Evolutionary conservation across 2,888 invertebrate genomes (phyloP).

Genomic region (Pristionchus japonicus): DNA sequence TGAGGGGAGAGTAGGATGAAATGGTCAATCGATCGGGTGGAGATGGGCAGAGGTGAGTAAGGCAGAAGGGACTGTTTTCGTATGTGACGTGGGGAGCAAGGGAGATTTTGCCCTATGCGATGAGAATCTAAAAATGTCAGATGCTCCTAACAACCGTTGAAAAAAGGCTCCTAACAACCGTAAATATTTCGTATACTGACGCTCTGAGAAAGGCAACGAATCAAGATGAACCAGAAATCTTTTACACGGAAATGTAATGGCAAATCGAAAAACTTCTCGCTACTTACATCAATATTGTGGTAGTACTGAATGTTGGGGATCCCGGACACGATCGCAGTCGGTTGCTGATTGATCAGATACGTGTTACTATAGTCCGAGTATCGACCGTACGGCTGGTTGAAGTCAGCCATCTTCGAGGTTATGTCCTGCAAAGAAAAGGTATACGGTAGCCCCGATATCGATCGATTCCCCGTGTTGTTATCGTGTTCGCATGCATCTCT

Average conservation of each 20-base stretch:
- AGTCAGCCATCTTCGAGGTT: slow-evolving; percentile 65
- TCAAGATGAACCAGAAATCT: too few relatives aligned
- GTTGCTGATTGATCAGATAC: not conserved
- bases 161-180: too few relatives aligned
- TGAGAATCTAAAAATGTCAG: too few relatives aligned
- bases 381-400: slow-evolving; percentile 58
- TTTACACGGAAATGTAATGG: too few relatives aligned
- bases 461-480: slow-evolving; percentile 20
- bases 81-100: not conserved
- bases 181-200: too few relatives aligned
- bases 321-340: not conserved
- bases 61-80: not conserved
- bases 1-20: not conserved
- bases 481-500: slow-evolving; percentile 21
- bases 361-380: slow-evolving; percentile 49
- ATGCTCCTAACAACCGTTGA: too few relatives aligned
- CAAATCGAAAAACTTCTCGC: too few relatives aligned
- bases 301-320: not conserved
- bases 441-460: not conserved
- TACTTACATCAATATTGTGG: not conserved
- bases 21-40: slow-evolving; percentile 20
- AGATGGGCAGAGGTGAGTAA: not conserved
- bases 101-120: not conserved
- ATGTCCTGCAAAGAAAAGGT: slow-evolving; percentile 65
- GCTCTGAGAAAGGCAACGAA: too few relatives aligned